Evolutionary conservation across 2,113 vertebrate genomes (phyloP).

Genomic region (Engraulis encrasicolus): DNA sequence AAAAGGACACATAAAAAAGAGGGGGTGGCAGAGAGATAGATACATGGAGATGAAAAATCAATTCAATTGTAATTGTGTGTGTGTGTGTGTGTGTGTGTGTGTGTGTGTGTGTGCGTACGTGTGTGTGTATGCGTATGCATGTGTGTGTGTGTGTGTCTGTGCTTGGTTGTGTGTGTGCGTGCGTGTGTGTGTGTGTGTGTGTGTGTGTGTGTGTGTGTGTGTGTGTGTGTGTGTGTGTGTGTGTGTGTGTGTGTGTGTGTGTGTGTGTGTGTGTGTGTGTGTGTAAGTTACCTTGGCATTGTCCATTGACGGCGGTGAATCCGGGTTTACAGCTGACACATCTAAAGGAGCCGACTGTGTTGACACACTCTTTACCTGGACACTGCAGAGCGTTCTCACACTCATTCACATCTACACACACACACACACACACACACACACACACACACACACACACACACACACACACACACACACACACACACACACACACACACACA

Average conservation of each 20-base stretch:
- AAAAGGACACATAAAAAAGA: too few relatives aligned
- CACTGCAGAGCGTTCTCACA: conserved; percentile 69
- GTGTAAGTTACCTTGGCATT: conserved; percentile 72
- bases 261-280: background rate
- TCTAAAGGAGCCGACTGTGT: conserved; percentile 80
- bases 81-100: too few relatives aligned
- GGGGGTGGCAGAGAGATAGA: too few relatives aligned
- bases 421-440: conserved; percentile 32
- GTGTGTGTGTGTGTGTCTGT: too few relatives aligned
- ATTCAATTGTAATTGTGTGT: too few relatives aligned
- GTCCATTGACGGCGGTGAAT: conserved; percentile 70
- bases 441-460: conserved; percentile 29
- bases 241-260: background rate
- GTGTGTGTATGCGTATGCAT: too few relatives aligned
- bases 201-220: background rate
- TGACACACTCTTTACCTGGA: conserved; percentile 82
- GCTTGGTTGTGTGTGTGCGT: too few relatives aligned
- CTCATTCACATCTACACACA: conserved; percentile 73
- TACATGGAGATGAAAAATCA: too few relatives aligned
- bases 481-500: background rate
- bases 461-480: background rate
- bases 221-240: background rate
- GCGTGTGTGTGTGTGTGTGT: background rate
- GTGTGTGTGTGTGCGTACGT: too few relatives aligned
- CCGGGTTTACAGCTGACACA: conserved; percentile 78